Percentiles rank a stretch among this genome's conserved stretches.
Conservation (phyloP, 2,888 invertebrate species). For the Dolichomitus sp. region DNA sequence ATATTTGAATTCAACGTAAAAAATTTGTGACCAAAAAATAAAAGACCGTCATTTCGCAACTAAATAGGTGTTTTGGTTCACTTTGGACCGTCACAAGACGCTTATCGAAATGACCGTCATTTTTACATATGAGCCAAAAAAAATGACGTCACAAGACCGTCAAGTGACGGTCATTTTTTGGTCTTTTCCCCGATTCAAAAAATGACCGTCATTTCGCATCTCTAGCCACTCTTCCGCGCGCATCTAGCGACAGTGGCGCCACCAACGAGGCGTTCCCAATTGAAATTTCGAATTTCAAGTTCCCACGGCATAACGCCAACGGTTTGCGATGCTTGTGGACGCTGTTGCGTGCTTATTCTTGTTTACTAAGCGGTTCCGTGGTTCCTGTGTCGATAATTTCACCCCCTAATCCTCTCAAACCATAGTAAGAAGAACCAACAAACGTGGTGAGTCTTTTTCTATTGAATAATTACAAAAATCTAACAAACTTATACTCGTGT, state of each 20-base stretch:
- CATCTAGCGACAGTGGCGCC: slow-evolving; percentile 29
- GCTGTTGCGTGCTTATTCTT: slow-evolving; percentile 52
- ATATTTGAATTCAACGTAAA: no score
- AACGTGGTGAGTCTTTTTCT: slow-evolving; percentile 21
- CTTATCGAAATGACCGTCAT: no score
- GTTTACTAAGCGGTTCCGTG: slow-evolving; percentile 48
- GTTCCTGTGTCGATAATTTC: slow-evolving; percentile 15
- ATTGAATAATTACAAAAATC: neutral
- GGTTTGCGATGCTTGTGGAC: slow-evolving; percentile 68
- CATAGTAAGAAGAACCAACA: slow-evolving; percentile 1
- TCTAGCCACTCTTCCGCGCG: no score
- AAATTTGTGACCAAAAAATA: no score
- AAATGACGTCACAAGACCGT: no score
- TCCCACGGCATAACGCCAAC: slow-evolving; percentile 66
- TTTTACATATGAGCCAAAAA: no score
- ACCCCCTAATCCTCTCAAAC: neutral
- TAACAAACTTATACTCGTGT: neutral
- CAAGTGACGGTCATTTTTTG: no score
- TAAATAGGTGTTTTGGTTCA: no score
- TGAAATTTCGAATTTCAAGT: slow-evolving; percentile 61
- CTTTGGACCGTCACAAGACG: no score
- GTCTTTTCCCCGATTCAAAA: no score
- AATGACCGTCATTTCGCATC: no score
- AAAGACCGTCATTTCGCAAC: no score
- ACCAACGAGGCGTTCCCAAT: slow-evolving; percentile 50